These are phyloP conservation scores for Polypterus senegalus DNA, from an alignment of 2,113 vertebrate species.

Conservation along the genomic window DNA sequence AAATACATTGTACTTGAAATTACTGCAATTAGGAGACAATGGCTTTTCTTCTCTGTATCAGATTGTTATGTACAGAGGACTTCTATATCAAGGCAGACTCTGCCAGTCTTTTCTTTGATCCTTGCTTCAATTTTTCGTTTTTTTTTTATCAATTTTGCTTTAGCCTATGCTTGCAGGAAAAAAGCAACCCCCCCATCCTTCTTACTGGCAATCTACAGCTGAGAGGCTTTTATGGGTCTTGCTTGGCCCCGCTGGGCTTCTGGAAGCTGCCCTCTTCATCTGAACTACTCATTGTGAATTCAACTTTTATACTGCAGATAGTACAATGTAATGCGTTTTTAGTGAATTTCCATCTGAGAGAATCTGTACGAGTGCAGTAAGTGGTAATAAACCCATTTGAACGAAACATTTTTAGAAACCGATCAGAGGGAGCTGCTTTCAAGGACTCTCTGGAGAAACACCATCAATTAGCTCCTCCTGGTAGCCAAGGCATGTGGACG, in stretches of 20 bases:
- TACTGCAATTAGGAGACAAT: too few species aligned
- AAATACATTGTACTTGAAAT: too few species aligned
- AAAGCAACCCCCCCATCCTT: slow-evolving; percentile 2
- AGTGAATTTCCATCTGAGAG: not conserved
- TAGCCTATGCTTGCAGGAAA: not conserved
- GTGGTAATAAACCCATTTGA: not conserved
- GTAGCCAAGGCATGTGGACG: not conserved
- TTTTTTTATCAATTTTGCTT: slow-evolving; percentile 7
- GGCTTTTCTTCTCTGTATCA: too few species aligned
- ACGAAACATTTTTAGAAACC: not conserved
- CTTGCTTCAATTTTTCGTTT: too few species aligned
- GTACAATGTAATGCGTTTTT: not conserved
- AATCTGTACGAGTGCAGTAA: not conserved
- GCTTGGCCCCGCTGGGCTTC: not conserved
- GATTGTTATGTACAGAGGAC: too few species aligned
- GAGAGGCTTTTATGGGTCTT: not conserved
- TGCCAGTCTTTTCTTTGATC: too few species aligned
- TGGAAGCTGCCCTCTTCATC: not conserved
- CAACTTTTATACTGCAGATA: not conserved
- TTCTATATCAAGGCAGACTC: too few species aligned
- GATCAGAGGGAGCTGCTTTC: not conserved
- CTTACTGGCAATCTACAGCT: not conserved
- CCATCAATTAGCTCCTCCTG: not conserved
- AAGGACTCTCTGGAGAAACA: not conserved
- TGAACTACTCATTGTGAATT: not conserved